Conservation (phyloP, 2,888 invertebrate genomes). For the Allygus modestus region DNA sequence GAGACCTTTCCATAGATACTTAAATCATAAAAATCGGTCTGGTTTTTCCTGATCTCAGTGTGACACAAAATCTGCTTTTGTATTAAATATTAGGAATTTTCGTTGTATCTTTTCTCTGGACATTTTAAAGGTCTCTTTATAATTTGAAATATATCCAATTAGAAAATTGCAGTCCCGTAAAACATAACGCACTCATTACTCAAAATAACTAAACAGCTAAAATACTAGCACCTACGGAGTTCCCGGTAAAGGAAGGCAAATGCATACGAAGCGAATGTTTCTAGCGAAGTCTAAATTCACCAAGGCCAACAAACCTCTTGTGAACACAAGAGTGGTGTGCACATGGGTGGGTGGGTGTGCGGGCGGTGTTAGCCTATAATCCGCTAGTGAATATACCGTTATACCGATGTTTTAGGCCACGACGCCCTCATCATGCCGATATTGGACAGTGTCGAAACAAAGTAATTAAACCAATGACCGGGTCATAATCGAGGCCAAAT, state of each 20-base stretch:
- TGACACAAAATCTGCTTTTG: too few relatives aligned
- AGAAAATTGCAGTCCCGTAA: too few relatives aligned
- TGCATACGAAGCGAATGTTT: neutral
- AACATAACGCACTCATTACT: too few relatives aligned
- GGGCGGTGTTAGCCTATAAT: neutral
- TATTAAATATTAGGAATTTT: too few relatives aligned
- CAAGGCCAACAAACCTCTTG: neutral
- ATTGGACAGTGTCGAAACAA: neutral
- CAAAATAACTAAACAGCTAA: too few relatives aligned
- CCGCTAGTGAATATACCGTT: neutral
- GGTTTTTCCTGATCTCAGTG: too few relatives aligned
- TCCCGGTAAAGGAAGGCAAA: neutral
- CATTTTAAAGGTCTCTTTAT: too few relatives aligned
- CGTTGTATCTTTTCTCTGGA: too few relatives aligned
- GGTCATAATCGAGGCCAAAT: neutral
- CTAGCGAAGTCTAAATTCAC: slow-evolving; percentile 7
- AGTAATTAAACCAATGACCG: neutral
- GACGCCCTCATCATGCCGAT: neutral
- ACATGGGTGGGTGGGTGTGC: neutral
- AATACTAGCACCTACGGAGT: too few relatives aligned
- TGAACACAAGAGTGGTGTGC: neutral
- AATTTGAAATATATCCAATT: too few relatives aligned
- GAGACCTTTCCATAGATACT: too few relatives aligned
- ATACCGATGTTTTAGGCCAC: slow-evolving; percentile 14
- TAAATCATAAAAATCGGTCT: too few relatives aligned